Evolutionary conservation across 2,113 vertebrate species (phyloP).

Genomic region (Bettongia penicillata): DNA sequence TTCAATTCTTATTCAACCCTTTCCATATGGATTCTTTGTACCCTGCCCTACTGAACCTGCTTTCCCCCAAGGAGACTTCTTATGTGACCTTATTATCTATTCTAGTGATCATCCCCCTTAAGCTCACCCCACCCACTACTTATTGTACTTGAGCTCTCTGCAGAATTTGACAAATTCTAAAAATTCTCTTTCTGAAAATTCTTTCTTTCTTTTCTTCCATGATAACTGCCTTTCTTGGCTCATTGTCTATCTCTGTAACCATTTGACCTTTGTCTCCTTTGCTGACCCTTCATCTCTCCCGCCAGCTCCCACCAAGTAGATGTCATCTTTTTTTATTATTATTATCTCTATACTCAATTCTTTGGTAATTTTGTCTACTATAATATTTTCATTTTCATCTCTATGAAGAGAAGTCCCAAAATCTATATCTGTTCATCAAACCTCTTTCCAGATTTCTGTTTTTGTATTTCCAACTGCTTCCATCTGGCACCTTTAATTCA

Average conservation of each 20-base stretch:
- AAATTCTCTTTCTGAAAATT: too few species aligned
- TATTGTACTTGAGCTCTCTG: background rate
- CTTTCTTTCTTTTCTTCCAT: too few species aligned
- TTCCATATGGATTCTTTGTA: background rate
- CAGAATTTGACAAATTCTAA: too few species aligned
- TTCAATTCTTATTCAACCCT: background rate
- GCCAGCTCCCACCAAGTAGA: background rate
- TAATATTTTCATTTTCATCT: background rate
- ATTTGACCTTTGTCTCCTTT: too few species aligned
- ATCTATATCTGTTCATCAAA: background rate
- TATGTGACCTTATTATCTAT: background rate
- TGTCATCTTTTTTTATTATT: background rate
- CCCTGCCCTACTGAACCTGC: background rate
- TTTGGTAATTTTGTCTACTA: background rate
- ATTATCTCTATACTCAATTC: background rate
- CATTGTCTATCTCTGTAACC: too few species aligned
- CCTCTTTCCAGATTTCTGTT: background rate
- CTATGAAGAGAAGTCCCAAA: background rate
- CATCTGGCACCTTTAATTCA: background rate
- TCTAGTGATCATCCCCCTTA: background rate
- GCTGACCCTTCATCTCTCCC: background rate
- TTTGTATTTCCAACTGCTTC: background rate
- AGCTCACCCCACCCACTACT: too few species aligned
- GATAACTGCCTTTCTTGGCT: too few species aligned
- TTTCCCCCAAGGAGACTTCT: background rate